phyloP scores from a whole-genome alignment of 2,113 vertebrate species.

The Sebastes schlegelii region DNA sequence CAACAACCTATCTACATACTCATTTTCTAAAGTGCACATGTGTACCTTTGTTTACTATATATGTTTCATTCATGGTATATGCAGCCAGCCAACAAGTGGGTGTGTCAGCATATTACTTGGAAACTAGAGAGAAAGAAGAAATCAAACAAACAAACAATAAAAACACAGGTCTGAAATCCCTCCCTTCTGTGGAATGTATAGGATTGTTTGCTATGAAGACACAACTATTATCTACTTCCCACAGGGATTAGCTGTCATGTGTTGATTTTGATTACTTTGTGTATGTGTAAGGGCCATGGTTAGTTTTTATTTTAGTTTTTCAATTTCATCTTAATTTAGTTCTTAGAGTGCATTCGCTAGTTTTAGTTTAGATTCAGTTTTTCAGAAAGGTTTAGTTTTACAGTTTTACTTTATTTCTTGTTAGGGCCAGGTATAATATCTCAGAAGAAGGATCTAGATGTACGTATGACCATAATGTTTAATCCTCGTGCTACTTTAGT shows the following conservation, averaged over 20 bases:
- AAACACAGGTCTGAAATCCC: not conserved
- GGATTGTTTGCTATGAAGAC: conserved; percentile 5
- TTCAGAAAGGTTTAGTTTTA: too few species aligned
- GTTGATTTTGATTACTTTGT: not conserved
- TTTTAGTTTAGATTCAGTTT: too few species aligned
- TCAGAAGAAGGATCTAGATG: too few species aligned
- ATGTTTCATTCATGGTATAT: not conserved
- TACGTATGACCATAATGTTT: too few species aligned
- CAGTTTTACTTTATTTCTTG: too few species aligned
- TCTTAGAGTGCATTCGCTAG: too few species aligned
- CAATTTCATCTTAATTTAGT: too few species aligned
- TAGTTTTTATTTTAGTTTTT: too few species aligned
- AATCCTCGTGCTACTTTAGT: too few species aligned
- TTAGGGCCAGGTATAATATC: too few species aligned
- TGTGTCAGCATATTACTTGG: conserved; percentile 21
- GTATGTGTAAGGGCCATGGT: not conserved
- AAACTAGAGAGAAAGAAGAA: conserved; percentile 12
- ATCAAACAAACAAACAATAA: conserved; percentile 5
- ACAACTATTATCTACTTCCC: not conserved
- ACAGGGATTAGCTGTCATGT: not conserved
- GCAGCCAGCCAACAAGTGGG: not conserved
- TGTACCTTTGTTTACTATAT: not conserved
- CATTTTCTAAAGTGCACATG: not conserved
- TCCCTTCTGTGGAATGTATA: conserved; percentile 41
- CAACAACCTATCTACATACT: not conserved